phyloP scores from a whole-genome alignment of 2,888 invertebrate genomes.

The Trissoscelio sp. region DNA sequence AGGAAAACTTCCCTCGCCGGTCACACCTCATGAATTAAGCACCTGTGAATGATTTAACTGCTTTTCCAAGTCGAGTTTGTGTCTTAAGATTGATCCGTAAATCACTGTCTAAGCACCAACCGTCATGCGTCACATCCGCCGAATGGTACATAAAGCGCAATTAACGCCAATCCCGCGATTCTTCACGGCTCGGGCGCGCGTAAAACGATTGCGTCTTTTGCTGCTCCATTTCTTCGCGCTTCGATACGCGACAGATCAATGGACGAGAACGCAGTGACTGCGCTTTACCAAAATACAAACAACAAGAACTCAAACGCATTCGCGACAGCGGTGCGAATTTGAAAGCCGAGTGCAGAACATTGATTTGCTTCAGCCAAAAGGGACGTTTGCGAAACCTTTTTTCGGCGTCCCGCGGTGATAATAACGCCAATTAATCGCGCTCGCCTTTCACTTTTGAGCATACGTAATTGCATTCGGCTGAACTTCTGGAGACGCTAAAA shows the following conservation, averaged over 20 bases:
- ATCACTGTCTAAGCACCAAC: conserved; percentile 63
- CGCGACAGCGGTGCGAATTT: conserved; percentile 72
- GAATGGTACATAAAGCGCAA: conserved; percentile 71
- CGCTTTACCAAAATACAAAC: conserved; percentile 36
- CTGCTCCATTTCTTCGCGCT: conserved; percentile 41
- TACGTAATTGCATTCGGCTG: conserved; percentile 18
- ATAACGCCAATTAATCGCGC: conserved; percentile 73
- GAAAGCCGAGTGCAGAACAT: conserved; percentile 75
- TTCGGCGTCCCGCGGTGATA: conserved; percentile 71
- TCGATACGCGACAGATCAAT: conserved; percentile 44
- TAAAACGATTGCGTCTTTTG: conserved; percentile 54
- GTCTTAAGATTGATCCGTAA: conserved; percentile 63
- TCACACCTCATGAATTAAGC: conserved; percentile 49
- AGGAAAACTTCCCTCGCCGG: conserved; percentile 20
- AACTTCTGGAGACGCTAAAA: conserved; percentile 49
- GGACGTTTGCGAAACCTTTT: conserved; percentile 70
- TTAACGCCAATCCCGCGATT: conserved; percentile 74
- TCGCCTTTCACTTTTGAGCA: conserved; percentile 43
- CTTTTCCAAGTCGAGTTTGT: conserved; percentile 29
- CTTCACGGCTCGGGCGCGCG: conserved; percentile 64
- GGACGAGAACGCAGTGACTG: conserved; percentile 28
- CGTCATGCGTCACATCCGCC: conserved; percentile 71
- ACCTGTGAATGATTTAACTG: conserved; percentile 53
- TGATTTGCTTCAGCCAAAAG: conserved; percentile 69
- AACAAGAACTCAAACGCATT: conserved; percentile 55